Conservation (phyloP, 1,140 invertebrate genomes). For the Pseudachorutes palmiensis region DNA sequence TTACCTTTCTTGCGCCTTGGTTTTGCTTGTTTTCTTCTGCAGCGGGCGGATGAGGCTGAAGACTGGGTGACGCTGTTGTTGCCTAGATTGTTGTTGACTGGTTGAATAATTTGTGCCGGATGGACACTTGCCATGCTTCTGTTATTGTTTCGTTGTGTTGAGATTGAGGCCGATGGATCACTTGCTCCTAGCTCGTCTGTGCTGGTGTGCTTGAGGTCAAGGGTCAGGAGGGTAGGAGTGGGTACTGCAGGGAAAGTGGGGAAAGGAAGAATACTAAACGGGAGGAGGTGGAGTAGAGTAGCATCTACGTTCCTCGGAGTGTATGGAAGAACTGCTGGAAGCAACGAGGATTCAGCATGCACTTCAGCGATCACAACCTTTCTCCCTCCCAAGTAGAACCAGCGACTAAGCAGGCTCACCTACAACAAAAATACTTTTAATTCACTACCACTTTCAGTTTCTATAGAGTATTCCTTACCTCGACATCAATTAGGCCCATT, state of each 20-base stretch:
- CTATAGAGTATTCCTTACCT: too few relatives aligned
- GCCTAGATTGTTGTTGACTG: too few relatives aligned
- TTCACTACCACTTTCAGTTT: too few relatives aligned
- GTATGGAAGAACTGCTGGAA: background rate
- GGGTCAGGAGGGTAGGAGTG: background rate
- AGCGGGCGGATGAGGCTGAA: background rate
- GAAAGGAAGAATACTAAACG: background rate
- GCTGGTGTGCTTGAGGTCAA: too few relatives aligned
- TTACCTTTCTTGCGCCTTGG: background rate
- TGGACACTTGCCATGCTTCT: slow-evolving; percentile 1
- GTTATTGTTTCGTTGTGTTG: background rate
- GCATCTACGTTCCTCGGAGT: background rate
- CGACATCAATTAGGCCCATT: too few relatives aligned
- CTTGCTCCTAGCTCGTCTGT: too few relatives aligned
- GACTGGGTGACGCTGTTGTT: background rate
- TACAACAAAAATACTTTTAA: too few relatives aligned
- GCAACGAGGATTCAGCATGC: background rate
- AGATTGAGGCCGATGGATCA: background rate
- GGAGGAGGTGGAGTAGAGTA: background rate
- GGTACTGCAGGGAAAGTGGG: background rate
- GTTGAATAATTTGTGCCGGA: slow-evolving; percentile 6
- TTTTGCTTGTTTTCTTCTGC: background rate
- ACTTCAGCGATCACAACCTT: too few relatives aligned
- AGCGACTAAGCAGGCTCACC: too few relatives aligned
- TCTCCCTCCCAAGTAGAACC: too few relatives aligned